Conservation (phyloP, 2,888 invertebrate species). For the Campoplex capitator region DNA sequence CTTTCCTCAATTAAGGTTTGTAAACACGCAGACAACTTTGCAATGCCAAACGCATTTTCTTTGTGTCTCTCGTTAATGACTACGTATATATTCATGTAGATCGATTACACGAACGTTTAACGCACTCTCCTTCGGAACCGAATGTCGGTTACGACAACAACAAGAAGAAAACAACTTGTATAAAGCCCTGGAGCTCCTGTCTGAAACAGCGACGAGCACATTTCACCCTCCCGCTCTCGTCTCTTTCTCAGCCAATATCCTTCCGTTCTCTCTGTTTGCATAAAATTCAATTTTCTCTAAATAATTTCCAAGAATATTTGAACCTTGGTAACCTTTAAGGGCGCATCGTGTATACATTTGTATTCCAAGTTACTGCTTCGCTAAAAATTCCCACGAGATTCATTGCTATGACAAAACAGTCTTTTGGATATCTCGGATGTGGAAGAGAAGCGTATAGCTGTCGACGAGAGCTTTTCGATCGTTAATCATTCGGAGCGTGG, state of each 20-base stretch:
- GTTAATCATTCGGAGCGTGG: slow-evolving; percentile 57
- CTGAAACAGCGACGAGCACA: slow-evolving; percentile 61
- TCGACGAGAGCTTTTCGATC: slow-evolving; percentile 43
- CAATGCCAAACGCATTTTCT: not conserved
- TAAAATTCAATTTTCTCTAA: not conserved
- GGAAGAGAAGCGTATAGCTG: not conserved
- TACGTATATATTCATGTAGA: not conserved
- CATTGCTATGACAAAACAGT: slow-evolving; percentile 2
- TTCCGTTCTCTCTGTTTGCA: not conserved
- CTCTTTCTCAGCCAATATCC: slow-evolving; percentile 1
- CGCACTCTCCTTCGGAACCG: not conserved
- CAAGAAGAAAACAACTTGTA: slow-evolving; percentile 63
- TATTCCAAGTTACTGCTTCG: not conserved
- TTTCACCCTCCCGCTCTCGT: slow-evolving; percentile 18
- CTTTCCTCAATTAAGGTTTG: not conserved
- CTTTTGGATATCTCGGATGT: slow-evolving; percentile 36
- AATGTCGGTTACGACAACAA: slow-evolving; percentile 12
- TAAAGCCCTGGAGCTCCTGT: slow-evolving; percentile 61
- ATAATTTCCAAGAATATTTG: not conserved
- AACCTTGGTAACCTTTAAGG: not conserved
- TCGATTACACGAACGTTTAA: not conserved
- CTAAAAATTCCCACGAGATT: not conserved
- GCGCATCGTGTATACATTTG: not conserved
- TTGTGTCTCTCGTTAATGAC: not conserved
- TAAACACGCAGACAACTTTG: not conserved